phyloP scores from a whole-genome alignment of 2,113 vertebrate genomes.

The Hippocampus mohnikei region DNA sequence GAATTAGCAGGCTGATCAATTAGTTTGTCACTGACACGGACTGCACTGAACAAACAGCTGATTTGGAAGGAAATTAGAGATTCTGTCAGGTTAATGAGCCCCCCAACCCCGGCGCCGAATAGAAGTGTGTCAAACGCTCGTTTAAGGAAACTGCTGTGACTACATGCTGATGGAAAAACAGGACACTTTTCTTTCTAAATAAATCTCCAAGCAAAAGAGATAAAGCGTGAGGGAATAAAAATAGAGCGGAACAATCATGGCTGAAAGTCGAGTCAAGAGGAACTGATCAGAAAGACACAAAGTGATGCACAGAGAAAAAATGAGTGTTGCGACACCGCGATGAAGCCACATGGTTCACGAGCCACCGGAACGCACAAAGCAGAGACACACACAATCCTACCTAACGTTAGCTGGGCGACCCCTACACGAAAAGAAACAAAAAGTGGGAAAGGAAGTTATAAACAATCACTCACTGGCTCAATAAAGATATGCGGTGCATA shows the following conservation, averaged over 20 bases:
- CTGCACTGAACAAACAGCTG: conserved; percentile 9
- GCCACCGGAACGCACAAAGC: conserved; percentile 59
- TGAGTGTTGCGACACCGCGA: conserved; percentile 53
- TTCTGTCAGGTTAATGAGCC: conserved; percentile 36
- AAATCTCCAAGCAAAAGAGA: conserved; percentile 28
- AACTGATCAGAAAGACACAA: conserved; percentile 67
- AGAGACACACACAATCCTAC: conserved; percentile 71
- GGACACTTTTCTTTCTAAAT: conserved; percentile 47
- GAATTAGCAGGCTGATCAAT: conserved; percentile 45
- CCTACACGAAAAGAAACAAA: conserved; percentile 59
- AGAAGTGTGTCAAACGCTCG: conserved; percentile 41
- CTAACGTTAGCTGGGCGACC: conserved; percentile 77
- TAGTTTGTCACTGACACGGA: conserved; percentile 22
- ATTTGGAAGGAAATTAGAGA: conserved; percentile 11
- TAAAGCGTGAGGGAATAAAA: conserved; percentile 23
- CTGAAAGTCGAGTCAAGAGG: conserved; percentile 34
- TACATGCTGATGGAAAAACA: conserved; percentile 57
- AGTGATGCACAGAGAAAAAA: conserved; percentile 59
- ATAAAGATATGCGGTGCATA: neutral
- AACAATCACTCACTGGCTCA: neutral
- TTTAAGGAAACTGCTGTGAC: conserved; percentile 41
- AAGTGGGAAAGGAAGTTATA: conserved; percentile 60
- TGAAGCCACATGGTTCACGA: conserved; percentile 64
- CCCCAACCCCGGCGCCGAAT: conserved; percentile 16
- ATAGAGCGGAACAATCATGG: conserved; percentile 30